Percentiles rank a stretch among this genome's conserved stretches.
phyloP scores from a whole-genome alignment of 1,140 invertebrate species.

The Yoshiicerus persimilis region DNA sequence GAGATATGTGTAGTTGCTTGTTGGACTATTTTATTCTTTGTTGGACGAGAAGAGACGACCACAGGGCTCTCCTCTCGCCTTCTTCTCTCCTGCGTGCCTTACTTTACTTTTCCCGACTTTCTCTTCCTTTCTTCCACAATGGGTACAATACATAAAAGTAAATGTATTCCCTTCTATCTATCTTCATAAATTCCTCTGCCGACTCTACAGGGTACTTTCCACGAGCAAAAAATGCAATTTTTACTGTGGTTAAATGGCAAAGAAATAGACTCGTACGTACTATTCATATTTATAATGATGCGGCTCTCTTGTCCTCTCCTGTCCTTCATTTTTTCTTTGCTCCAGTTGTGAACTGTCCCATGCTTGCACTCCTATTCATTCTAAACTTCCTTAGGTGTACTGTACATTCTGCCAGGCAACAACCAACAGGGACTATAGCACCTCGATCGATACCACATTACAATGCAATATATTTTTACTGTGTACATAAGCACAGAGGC shows the following conservation, averaged over 20 bases:
- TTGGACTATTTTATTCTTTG: not conserved
- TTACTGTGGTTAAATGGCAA: slow-evolving; percentile 17
- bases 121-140: not conserved
- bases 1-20: not conserved
- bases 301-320: not conserved
- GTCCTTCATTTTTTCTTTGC: slow-evolving; percentile 5
- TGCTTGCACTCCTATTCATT: not conserved
- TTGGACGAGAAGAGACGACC: not conserved
- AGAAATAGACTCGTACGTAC: not conserved
- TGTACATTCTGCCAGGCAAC: not conserved
- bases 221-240: slow-evolving; percentile 1
- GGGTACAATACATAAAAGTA: slow-evolving; percentile 5
- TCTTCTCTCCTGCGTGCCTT: not conserved
- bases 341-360: slow-evolving; percentile 7
- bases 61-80: not conserved
- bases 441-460: not conserved
- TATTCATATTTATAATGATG: slow-evolving; percentile 9
- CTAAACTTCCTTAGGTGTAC: not conserved
- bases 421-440: not conserved
- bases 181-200: slow-evolving; percentile 10
- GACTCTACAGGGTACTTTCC: slow-evolving; percentile 5
- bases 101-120: not conserved
- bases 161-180: slow-evolving; percentile 7
- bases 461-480: not conserved
- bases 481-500: not conserved